Conservation (phyloP, 1,140 invertebrate genomes). For the Zelostemma sp. region DNA sequence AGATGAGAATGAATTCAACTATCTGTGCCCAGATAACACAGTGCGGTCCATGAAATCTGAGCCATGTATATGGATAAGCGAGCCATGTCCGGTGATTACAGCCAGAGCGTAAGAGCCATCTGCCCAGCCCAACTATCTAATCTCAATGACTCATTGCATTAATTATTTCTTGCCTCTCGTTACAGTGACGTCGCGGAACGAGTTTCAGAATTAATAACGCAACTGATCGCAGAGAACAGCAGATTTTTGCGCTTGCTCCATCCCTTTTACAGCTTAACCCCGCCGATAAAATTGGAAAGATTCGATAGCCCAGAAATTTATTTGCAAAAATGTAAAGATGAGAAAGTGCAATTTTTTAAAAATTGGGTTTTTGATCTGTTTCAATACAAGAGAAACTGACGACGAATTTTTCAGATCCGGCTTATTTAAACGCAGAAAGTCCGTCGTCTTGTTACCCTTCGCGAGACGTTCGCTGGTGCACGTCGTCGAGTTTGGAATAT, state of each 20-base stretch:
- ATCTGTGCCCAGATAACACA: constrained; percentile 86
- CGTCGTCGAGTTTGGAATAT: constrained; percentile 74
- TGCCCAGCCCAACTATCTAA: not conserved
- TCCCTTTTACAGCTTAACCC: constrained; percentile 64
- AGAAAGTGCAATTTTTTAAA: too few species aligned
- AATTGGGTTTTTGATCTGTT: too few species aligned
- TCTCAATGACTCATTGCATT: constrained; percentile 17
- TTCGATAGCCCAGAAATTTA: constrained; percentile 73
- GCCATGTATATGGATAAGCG: constrained; percentile 83
- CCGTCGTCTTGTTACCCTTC: constrained; percentile 76
- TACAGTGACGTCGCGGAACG: constrained; percentile 72
- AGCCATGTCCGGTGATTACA: constrained; percentile 74
- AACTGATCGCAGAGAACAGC: constrained; percentile 5
- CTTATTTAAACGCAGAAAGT: constrained; percentile 75
- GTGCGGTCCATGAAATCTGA: constrained; percentile 72
- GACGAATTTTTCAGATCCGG: constrained; percentile 72
- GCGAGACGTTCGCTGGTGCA: constrained; percentile 68
- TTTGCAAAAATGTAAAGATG: constrained; percentile 63
- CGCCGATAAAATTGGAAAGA: constrained; percentile 70
- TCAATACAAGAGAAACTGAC: too few species aligned
- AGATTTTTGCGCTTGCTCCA: constrained; percentile 67
- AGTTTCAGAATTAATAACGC: constrained; percentile 60
- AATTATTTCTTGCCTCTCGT: constrained; percentile 26
- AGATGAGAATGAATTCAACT: constrained; percentile 72
- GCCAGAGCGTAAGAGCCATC: constrained; percentile 45